Percentiles rank a stretch among this genome's conserved stretches.
Conservation (phyloP, 2,113 vertebrate species). For the Bothrops jararaca region DNA sequence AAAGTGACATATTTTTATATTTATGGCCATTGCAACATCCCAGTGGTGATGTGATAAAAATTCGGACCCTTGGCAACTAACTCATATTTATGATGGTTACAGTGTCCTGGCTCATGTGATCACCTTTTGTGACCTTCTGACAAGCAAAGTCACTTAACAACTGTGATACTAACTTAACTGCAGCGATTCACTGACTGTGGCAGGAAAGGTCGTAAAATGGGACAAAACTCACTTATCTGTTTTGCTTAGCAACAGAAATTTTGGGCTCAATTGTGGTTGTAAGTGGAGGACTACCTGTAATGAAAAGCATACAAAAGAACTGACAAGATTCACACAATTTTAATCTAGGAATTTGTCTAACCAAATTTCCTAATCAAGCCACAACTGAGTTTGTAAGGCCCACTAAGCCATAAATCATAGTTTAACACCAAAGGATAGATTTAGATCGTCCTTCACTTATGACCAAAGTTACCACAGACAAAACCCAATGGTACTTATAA, state of each 20-base stretch:
- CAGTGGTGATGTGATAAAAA: neutral
- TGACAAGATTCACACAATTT: neutral
- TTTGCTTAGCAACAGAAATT: neutral
- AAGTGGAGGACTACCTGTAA: neutral
- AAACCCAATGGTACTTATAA: neutral
- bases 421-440: neutral
- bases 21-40: neutral
- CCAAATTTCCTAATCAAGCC: neutral
- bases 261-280: neutral
- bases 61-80: neutral
- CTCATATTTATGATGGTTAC: neutral
- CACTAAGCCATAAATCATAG: neutral
- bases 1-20: neutral
- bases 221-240: neutral
- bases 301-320: neutral
- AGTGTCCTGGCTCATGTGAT: neutral
- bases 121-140: neutral
- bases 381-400: neutral
- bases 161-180: neutral
- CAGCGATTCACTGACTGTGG: neutral
- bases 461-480: too few relatives aligned
- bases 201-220: neutral
- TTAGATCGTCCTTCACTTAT: neutral
- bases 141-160: neutral
- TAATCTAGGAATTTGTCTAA: neutral